Evolutionary conservation across 2,797 vertebrate genomes (phyloP), one percentile per base, ranked within the genome.

Genomic region (Manis crassicaudata): DNA sequence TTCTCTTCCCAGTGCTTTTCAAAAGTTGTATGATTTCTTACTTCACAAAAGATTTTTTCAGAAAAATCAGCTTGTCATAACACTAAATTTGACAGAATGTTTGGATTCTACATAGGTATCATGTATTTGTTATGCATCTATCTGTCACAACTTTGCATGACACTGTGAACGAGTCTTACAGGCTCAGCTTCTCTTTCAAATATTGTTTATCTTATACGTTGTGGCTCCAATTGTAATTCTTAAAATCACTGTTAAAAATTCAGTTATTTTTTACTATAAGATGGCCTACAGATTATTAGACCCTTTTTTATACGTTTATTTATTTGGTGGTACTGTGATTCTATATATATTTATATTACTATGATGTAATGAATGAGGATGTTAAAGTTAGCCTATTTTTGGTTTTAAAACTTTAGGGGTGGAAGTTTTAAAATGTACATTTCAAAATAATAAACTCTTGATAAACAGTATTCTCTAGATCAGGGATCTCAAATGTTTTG

Each of bases 21-120:
- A 63, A 90, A 92, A 58, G 27, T 56, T 56, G 29, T 54, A 29
- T 91, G n/a, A 93, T 82, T 93, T 85, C 52, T 92, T 62, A 52
- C 37, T 32, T 73, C n/a, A 86, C 6, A 60, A 83, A 83, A 90
- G 29, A 67, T 62, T 89, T 54, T 46, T 85, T 88, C 32, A 29
- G 35, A 68, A 93, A 94, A 93, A 67, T 91, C 11, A 90, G 18
- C 40, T 88, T 14, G 60, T 89, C 18, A 72, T 70, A n/a, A 40
- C 29, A 92, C 54, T 92, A 79, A 86, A 92, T 88, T 84, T 90
- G 77, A 90, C n/a, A 65, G 56, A 96, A 93, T 90, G 27, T 20
- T 84, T 95, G 84, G 80, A 62, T 83, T 83, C 14, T 54, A 70
- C 27, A 63, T 72, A 52, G 72, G 17, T 80, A 58, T 76, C 88